Base-by-base conservation (phyloP, 23 tunicate genomes). In the Clavelina lepadiformis region DNA sequence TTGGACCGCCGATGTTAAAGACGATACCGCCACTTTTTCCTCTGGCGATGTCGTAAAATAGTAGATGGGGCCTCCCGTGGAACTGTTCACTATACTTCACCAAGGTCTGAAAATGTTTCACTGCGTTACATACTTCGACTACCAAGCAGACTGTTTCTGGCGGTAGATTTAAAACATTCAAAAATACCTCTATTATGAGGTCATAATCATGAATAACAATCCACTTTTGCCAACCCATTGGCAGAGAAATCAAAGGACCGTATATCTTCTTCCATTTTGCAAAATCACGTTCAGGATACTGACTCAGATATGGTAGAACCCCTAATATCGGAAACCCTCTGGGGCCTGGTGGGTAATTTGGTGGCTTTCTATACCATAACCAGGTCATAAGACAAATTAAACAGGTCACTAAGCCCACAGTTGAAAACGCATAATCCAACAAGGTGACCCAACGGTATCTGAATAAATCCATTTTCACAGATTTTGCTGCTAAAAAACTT, bases 291-390 rank as follows among this genome's bases (percentile, higher is more conserved):
- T 65, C 55, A 15, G 71, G 71, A 44, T 28, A 65, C 15, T 2
- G n/a, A 28, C 71, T 65, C 11, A 65, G 55, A 37, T 22, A 65
- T 3, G 71, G 71, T 19, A 65, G n/a, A 41, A 65, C 56, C 18
- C 71, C 71, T 27, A 65, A 41, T 5, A 44, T 2, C 34, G 71
- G 71, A 41, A 41, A 28, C 5, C 71, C 71, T 5, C 18, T 25
- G 3, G 71, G 71, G 8, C 71, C 71, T 1, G 71, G 71, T 15
- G 71, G 71, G 38, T 3, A 65, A 13, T 65, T 41, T 1, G 21
- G 13, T 1, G 71, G 71, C 38, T 25, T 44, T 3, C 27, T 41
- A 28, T 41, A 65, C 71, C 71, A 65, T 15, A 41, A 15, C 49
- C 49, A 41, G 15, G 49, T 41, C n/a, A n/a, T n/a, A n/a, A n/a